These are phyloP conservation scores for Lytechinus variegatus DNA, from an alignment of 35 echinoderm and acorn worm species.

Conservation along the genomic window DNA sequence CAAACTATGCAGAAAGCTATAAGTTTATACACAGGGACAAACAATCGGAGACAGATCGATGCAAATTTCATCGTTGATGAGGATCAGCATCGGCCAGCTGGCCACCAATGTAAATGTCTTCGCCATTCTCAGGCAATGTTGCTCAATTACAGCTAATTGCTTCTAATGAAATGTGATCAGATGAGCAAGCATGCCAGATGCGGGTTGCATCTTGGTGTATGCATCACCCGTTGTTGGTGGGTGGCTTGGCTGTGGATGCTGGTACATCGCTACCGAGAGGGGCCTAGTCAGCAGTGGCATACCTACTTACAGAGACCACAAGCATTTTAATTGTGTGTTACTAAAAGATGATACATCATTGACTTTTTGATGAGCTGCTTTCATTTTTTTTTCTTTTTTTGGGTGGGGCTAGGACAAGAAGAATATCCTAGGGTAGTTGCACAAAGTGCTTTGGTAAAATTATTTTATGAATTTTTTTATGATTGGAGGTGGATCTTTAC, in stretches of 20 bases:
- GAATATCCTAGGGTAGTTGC: no score
- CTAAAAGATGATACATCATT: background rate
- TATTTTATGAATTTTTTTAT: no score
- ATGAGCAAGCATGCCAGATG: background rate
- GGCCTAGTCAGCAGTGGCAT: background rate
- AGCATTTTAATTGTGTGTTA: background rate
- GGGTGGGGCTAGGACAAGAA: no score
- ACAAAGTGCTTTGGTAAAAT: no score
- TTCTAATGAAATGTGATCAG: background rate
- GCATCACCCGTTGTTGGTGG: background rate
- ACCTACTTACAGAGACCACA: background rate
- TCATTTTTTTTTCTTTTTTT: no score
- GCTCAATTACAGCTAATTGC: conserved; percentile 12
- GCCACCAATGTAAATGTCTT: background rate
- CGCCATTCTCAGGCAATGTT: background rate
- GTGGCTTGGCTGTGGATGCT: background rate
- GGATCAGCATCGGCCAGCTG: background rate
- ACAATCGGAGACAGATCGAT: background rate
- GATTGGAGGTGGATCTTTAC: no score
- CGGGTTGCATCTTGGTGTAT: background rate
- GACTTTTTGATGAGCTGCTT: no score
- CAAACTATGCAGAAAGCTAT: background rate
- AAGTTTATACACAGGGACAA: background rate
- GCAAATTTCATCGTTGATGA: background rate
- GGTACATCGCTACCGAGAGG: background rate